Conservation (phyloP, 2,888 invertebrate genomes). For the Parasteatoda lunata region DNA sequence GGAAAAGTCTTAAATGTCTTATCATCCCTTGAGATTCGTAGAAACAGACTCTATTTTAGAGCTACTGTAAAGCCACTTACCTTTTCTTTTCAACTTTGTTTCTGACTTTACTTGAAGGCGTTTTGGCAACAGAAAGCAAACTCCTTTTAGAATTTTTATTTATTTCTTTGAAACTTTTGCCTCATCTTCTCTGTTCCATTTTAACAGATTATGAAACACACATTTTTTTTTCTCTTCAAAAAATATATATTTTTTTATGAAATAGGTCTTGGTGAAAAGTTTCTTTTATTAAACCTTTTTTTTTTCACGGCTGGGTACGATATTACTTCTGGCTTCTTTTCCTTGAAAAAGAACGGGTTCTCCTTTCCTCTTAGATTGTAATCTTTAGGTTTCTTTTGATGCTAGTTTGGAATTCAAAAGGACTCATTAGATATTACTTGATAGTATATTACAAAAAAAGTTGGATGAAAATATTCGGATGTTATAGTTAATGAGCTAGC, state of each 20-base stretch:
- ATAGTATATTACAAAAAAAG: too few relatives aligned
- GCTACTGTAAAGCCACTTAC: conserved; percentile 56
- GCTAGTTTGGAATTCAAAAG: too few relatives aligned
- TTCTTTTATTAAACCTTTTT: background rate
- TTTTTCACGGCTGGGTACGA: too few relatives aligned
- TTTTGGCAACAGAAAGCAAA: conserved; percentile 50
- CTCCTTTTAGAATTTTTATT: conserved; percentile 40
- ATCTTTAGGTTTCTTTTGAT: too few relatives aligned
- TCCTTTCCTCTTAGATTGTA: too few relatives aligned
- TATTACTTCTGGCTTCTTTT: too few relatives aligned
- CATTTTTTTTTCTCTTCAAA: background rate
- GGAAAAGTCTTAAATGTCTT: conserved; percentile 54
- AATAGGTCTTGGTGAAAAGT: background rate
- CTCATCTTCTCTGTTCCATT: conserved; percentile 34
- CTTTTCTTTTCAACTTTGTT: conserved; percentile 52
- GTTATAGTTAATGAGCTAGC: too few relatives aligned
- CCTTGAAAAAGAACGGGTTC: too few relatives aligned
- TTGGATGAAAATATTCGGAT: too few relatives aligned
- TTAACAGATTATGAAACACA: conserved; percentile 34
- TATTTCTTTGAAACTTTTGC: conserved; percentile 34
- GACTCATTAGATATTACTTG: too few relatives aligned
- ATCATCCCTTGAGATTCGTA: conserved; percentile 28
- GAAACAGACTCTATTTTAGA: conserved; percentile 53
- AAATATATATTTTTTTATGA: background rate
- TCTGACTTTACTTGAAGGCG: conserved; percentile 25